A percentile compares a stretch with the other conserved stretches of the same genome.
phyloP scores from a whole-genome alignment of 2,797 vertebrate genomes.

The Darevskia nairensis region DNA sequence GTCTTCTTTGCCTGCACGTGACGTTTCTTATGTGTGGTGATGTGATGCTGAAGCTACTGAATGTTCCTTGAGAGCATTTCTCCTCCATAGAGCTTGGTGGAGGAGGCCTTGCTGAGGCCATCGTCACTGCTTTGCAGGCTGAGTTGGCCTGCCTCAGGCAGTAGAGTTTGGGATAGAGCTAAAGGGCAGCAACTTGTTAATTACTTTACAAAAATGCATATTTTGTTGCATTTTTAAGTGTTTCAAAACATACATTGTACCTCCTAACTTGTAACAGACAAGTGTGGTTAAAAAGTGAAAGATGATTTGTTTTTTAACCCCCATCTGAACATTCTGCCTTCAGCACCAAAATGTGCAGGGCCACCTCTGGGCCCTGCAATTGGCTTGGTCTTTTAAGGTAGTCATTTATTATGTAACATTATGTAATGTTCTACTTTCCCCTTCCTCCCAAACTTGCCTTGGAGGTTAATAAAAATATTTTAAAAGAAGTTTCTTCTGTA shows the following conservation, averaged over 20 bases:
- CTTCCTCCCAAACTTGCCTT: not conserved
- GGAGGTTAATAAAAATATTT: not conserved
- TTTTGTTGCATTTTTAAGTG: not conserved
- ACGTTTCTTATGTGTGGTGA: rapidly evolving
- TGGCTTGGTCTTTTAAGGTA: not conserved
- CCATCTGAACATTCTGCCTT: not conserved
- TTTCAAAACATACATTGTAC: not conserved
- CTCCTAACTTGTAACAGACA: not conserved
- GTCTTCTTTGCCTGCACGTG: not conserved
- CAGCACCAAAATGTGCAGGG: too few relatives aligned
- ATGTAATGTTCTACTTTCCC: not conserved
- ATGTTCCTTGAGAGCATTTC: not conserved
- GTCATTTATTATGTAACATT: not conserved
- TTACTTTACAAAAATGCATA: not conserved
- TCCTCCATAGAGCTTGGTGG: not conserved
- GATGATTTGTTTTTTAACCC: not conserved
- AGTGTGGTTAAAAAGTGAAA: not conserved
- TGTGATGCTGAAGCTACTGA: not conserved
- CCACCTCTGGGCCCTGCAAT: not conserved
- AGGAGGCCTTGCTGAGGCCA: not conserved
- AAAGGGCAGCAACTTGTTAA: not conserved
- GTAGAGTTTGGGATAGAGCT: not conserved
- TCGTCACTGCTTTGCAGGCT: not conserved
- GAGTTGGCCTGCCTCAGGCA: not conserved
- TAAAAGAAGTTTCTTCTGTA: not conserved